These are phyloP conservation scores for Encarsia formosa DNA, from an alignment of 2,888 invertebrate genomes.

Conservation along the genomic window DNA sequence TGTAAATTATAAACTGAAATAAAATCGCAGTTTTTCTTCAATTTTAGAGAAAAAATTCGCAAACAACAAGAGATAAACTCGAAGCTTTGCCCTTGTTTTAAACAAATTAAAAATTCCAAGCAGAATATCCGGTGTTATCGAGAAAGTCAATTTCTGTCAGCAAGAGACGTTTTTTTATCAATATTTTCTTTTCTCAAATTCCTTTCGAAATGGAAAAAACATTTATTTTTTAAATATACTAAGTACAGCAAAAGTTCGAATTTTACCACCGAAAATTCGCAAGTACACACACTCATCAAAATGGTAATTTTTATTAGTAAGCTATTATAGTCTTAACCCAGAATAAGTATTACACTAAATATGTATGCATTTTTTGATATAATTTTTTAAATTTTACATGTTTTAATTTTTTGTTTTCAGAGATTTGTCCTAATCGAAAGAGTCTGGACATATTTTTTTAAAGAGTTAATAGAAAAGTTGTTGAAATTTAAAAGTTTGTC, in stretches of 20 bases:
- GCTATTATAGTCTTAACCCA: not conserved
- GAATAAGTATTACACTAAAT: constrained; percentile 5
- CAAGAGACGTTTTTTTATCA: no score
- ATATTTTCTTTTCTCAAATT: constrained; percentile 10
- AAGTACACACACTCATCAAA: not conserved
- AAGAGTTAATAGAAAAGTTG: constrained; percentile 1
- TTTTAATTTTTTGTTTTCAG: not conserved
- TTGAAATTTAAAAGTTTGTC: constrained; percentile 6
- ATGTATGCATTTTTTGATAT: no score
- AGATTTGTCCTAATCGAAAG: constrained; percentile 8
- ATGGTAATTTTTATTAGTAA: not conserved
- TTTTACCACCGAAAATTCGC: constrained; percentile 1
- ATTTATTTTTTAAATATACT: constrained; percentile 18
- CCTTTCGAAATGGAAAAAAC: constrained; percentile 23
- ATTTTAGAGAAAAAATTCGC: no score
- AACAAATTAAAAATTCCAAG: no score
- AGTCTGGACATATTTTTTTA: constrained; percentile 6
- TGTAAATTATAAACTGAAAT: no score
- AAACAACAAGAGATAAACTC: no score
- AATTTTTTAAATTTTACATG: no score
- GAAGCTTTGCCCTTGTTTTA: no score
- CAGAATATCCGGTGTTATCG: no score
- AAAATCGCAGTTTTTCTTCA: no score
- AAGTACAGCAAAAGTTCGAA: constrained; percentile 21
- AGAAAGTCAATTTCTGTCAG: no score